Evolutionary conservation across 2,797 vertebrate genomes (phyloP).

Genomic region (Labeo calbasu): DNA sequence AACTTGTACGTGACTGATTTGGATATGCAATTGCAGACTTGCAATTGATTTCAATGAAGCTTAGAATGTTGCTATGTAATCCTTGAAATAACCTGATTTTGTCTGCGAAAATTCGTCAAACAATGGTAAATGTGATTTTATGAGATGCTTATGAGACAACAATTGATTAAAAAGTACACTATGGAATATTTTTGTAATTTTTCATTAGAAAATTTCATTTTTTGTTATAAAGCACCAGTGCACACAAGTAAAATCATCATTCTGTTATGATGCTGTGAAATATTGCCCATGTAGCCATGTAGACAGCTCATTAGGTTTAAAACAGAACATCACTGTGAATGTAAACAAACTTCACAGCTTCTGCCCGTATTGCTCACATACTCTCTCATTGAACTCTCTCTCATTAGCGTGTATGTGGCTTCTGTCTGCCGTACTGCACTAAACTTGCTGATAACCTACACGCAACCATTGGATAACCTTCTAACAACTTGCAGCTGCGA

Average conservation of each 20-base stretch:
- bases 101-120: background rate
- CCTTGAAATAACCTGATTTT: background rate
- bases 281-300: background rate
- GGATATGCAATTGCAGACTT: background rate
- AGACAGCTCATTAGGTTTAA: conserved; percentile 2
- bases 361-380: background rate
- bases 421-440: conserved; percentile 38
- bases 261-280: background rate
- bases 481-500: conserved; percentile 40
- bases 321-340: conserved; percentile 17
- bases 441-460: conserved; percentile 52
- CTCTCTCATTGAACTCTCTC: background rate
- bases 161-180: background rate
- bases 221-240: background rate
- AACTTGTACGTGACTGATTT: background rate
- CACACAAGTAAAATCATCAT: background rate
- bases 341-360: conserved; percentile 24
- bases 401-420: conserved; percentile 37
- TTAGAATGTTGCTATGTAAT: background rate
- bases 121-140: background rate
- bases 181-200: background rate
- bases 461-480: conserved; percentile 46
- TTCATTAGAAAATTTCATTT: background rate
- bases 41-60: background rate
- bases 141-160: background rate